Evolutionary conservation across 1,140 invertebrate species (phyloP), one percentile per base, ranked within the genome.

Genomic region (Apis dorsata): DNA sequence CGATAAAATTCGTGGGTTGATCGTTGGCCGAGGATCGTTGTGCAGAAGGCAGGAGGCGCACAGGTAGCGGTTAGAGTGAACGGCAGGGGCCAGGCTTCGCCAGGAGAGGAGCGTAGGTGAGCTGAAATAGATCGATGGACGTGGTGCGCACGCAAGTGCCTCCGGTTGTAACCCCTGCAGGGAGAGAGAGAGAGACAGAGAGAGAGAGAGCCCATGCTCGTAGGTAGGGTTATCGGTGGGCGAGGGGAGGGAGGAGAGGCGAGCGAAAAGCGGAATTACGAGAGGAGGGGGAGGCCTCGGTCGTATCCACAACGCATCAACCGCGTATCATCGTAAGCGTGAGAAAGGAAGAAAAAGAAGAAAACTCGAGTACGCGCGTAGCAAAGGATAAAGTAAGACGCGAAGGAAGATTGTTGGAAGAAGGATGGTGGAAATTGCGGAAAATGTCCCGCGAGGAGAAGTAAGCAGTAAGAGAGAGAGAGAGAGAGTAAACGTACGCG

Each of bases 71-170:
- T 49, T 34, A 68, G 73, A 80, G 83, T 86, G 79, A 85, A 83
- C 49, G 34, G 34, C 34, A 74, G 66, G 72, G 57, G 81, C 85
- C 82, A 86, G 84, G 76, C 79, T 78, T 75, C 5, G 79, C 84
- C 69, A 85, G 85, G 83, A 83, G 79, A 85, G 81, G 79, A 85
- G 81, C 88, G 86, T 90, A 91, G 86, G 90, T 91, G 90, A 90
- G 89, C 86, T 90, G 81, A 88, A 90, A 89, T 90, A 91, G 90
- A 91, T 91, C 90, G 90, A 91, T 91, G 90, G 85, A 88, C 85
- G 87, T 86, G 89, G 78, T 91, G 90, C 90, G 90, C 88, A 91
- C 90, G 90, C 90, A 91, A 90, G 87, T 84, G 81, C 85, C 86
- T 88, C 88, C 84, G 83, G 57, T 88, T 66, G 71, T 86, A 71